These are phyloP conservation scores for Pteronotus mesoamericanus DNA, from an alignment of 2,797 vertebrate species.

Conservation along the genomic window DNA sequence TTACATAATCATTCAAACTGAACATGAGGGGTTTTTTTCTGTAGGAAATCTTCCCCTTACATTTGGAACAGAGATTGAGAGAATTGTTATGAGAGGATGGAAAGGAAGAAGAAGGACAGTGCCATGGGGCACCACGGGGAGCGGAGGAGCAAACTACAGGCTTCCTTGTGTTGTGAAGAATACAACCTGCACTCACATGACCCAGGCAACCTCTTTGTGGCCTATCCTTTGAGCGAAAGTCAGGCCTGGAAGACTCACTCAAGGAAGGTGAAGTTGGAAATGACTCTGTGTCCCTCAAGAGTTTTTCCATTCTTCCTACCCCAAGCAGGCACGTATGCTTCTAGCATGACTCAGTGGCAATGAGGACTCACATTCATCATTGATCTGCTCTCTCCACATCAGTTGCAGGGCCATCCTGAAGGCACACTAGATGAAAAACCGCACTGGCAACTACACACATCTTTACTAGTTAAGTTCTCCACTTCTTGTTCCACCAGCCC, in stretches of 20 bases:
- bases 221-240: neutral
- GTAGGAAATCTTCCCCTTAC: neutral
- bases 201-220: neutral
- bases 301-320: neutral
- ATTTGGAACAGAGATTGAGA: neutral
- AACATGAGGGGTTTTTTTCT: neutral
- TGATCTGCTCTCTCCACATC: neutral
- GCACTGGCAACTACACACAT: neutral
- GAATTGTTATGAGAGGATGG: neutral
- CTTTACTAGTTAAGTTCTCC: neutral
- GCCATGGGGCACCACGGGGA: neutral
- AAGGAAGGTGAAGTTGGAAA: neutral
- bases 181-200: neutral
- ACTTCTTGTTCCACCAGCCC: neutral
- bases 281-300: neutral
- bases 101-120: neutral
- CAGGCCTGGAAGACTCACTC: neutral
- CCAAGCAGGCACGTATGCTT: neutral
- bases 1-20: neutral
- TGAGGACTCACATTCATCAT: neutral
- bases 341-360: neutral
- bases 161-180: neutral
- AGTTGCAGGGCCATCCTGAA: neutral
- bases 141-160: neutral
- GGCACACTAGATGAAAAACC: neutral